These are phyloP conservation scores for Condylostylus longicornis DNA, from an alignment of 1,140 invertebrate species.

Conservation along the genomic window DNA sequence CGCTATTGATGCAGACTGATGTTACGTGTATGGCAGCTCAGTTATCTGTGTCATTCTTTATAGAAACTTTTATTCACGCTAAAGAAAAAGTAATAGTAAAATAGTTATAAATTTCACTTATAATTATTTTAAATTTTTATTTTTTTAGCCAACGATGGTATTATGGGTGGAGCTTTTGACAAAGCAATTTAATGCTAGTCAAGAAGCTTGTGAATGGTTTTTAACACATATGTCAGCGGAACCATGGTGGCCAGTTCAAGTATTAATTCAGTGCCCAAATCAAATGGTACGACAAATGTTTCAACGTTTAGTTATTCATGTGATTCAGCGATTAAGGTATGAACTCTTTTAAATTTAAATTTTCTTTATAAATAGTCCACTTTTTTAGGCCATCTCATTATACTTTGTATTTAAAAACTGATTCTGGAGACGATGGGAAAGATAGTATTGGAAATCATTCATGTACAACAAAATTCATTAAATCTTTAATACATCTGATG, in stretches of 20 bases:
- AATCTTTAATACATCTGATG: constrained; percentile 75
- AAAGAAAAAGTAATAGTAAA: constrained; percentile 67
- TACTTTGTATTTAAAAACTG: constrained; percentile 54
- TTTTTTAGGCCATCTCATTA: constrained; percentile 43
- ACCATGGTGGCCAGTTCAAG: constrained; percentile 90
- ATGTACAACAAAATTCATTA: constrained; percentile 82
- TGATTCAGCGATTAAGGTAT: constrained; percentile 68
- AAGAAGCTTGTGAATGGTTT: constrained; percentile 82
- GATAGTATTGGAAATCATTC: constrained; percentile 65
- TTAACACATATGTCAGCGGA: constrained; percentile 81
- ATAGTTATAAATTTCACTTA: neutral
- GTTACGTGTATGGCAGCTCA: constrained; percentile 74
- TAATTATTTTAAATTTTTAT: constrained; percentile 7
- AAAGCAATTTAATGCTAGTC: constrained; percentile 86
- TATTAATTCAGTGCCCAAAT: constrained; percentile 88
- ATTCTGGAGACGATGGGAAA: constrained; percentile 47
- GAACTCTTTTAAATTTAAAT: constrained; percentile 3
- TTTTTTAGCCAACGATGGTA: constrained; percentile 73
- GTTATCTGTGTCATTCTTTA: constrained; percentile 83
- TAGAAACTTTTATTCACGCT: constrained; percentile 91
- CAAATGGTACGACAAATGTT: constrained; percentile 91
- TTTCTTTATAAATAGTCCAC: constrained; percentile 1
- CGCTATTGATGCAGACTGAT: constrained; percentile 60
- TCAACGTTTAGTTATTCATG: constrained; percentile 83
- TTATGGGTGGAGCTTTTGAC: constrained; percentile 90